Evolutionary conservation across 2,888 invertebrate species (phyloP), one percentile per base, ranked within the genome.

Genomic region (Pseudanteris insignis): DNA sequence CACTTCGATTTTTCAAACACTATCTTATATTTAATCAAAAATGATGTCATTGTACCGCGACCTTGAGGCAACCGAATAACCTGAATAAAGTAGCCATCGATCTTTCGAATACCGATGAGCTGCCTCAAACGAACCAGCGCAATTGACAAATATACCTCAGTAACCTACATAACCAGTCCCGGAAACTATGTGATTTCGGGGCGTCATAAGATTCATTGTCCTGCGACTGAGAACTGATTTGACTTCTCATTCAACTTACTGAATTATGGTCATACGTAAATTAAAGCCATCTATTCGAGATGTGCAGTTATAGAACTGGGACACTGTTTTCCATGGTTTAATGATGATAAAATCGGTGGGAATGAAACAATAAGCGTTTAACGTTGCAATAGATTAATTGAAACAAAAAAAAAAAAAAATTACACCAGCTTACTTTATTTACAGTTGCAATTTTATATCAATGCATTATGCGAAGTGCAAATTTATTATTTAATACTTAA

Each of bases 181-280:
- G 32, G 43, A 43, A 32, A 43, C 43, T 21, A 33, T 25, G 24
- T 25, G 25, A 33, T 32, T 40, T 36, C 29, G 29, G 11, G 10
- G n/a, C 29, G 18, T 12, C 40, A 29, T 21, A 29, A 29, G 41
- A 43, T 43, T 43, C 41, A 43, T 43, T 43, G 41, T 32, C 9
- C 32, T 28, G 4, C 7, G 13, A 33, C 33, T 25, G 13, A 6
- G 12, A 34, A 46, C 28, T 18, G 33, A 26, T 34, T 46, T 10
- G 32, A 34, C 34, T 34, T 28, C 28, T 9, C 11, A 18, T 46
- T 26, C 18, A 15, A 18, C 28, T 34, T 4, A 15, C 26, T 34
- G 26, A 46, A 34, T 34, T 46, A 46, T 15, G 18, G 18, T 18
- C 12, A 14, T 15, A 32, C 30, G 30, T 32, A 32, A 43, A 30